These are phyloP conservation scores for Saguinus imperator DNA, from an alignment of 2,113 vertebrate genomes.

Conservation along the genomic window DNA sequence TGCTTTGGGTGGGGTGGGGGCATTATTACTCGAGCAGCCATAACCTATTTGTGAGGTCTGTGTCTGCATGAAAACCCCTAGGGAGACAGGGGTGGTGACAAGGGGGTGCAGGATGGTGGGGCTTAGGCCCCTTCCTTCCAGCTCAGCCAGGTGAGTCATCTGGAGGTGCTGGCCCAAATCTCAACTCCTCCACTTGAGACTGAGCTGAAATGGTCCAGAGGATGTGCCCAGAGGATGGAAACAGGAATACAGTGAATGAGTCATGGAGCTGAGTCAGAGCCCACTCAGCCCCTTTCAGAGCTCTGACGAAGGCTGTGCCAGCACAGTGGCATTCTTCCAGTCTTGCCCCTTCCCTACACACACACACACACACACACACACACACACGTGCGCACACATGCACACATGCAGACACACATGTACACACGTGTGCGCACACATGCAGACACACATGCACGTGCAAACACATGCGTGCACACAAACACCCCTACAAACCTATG, in stretches of 20 bases:
- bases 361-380: not conserved
- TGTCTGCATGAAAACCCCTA: not conserved
- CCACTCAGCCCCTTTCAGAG: constrained; percentile 66
- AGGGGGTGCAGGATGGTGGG: not conserved
- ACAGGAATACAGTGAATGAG: constrained; percentile 27
- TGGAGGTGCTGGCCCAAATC: not conserved
- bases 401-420: not conserved
- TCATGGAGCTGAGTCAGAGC: constrained; percentile 75
- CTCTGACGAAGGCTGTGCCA: constrained; percentile 56
- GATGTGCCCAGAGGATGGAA: constrained; percentile 37
- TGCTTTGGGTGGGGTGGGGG: not conserved
- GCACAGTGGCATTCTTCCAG: not conserved
- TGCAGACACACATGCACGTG: too few relatives aligned
- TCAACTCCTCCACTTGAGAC: constrained; percentile 45
- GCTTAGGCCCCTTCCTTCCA: constrained; percentile 28
- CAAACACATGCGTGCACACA: not conserved
- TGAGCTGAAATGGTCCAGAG: constrained; percentile 47
- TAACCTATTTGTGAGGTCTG: not conserved
- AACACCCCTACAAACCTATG: not conserved
- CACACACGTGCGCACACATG: not conserved
- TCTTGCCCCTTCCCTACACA: not conserved
- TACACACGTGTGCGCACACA: not conserved
- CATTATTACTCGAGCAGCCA: not conserved
- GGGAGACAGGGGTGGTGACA: not conserved
- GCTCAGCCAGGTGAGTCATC: constrained; percentile 69